Evolutionary conservation across 2,797 vertebrate genomes (phyloP), one percentile per base, ranked within the genome.

Genomic region (Alosa sapidissima): DNA sequence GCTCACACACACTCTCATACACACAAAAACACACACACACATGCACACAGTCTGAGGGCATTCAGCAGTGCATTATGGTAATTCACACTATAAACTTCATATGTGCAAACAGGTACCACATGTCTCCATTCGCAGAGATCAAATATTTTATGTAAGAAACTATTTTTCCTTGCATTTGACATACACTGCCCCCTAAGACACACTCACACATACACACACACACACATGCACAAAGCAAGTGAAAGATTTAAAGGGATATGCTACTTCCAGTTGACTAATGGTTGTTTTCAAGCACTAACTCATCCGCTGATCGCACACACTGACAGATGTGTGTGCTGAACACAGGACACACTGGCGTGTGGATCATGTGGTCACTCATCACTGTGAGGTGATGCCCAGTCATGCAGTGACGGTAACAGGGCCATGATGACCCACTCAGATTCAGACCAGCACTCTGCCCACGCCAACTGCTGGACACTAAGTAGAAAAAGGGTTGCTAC

Each of bases 281-380:
- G 65, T 36, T 72, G 65, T 72, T 72, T 72, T 72, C 28, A 72
- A 72, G 33, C 9, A 14, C 33, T 72, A 72, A 72, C 36, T 72
- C 65, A 33, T 2, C 65, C 28, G 33, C 65, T 72, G 28, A 33
- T 36, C 28, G 8, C 28, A 36, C 11, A 28, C 28, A 33, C 65
- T 72, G 65, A 72, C 65, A 72, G 65, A 36, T 36, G 65, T 36
- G 1, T 36, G 28, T 5, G 6, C 65, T 72, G 65, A 72, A 72
- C 65, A 72, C 13, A 36, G 60, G 2, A 28, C 60, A 24, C 9
- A 28, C 10, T 65, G 60, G 65, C 5, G 28, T 13, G 28, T 36
- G 28, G 28, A 72, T 36, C 65, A 36, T 36, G 65, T n/a, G n/a
- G n/a, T 65, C 60, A 65, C 60, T 65, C 60, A 65, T n/a, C 60